Base-by-base conservation (phyloP, 2,797 vertebrate species). In the Harpagifer antarcticus region DNA sequence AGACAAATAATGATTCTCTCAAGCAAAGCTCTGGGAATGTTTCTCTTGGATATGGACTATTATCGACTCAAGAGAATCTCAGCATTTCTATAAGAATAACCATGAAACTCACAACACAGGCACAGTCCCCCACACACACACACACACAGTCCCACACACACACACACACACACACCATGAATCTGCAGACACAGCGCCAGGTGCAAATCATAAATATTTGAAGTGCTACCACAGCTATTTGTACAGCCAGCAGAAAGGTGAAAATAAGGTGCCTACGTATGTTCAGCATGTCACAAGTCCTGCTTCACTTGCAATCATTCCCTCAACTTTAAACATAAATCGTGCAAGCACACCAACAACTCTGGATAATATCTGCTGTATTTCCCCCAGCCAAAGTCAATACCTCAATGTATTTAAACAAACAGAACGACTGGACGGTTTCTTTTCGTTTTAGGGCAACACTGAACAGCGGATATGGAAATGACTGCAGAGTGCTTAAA, bases 151-250 rank as follows among this genome's bases (percentile, higher is more conserved):
- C 23, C 5, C n/a, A 63, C 13, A 19, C 60, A 48, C 67, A 64
- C 33, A 64, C 48, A 0, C 23, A 27, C 23, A 27, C 23, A 27
- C 23, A 3, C 23, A 20, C 57, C 63, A 72, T 53, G 69, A 76
- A 81, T 76, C 43, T 90, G 86, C 89, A 67, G 81, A 74, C 61
- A 31, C 79, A 85, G 87, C 87, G 84, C 72, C 86, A 91, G 88
- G 88, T 92, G 88, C 79, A 86, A 85, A 88, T 86, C 74, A 79
- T 87, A 84, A 85, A 91, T 90, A 84, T 81, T 86, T 84, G 33
- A 89, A 63, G 62, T 82, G 75, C 76, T 57, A 72, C 77, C 33
- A 76, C 77, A 86, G 78, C 77, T 87, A 60, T 88, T 88, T 82
- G 84, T 77, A 16, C 61, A 72, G 15, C 47, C 81, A 70, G 78